Evolutionary conservation across 1,140 invertebrate genomes (phyloP), one percentile per base, ranked within the genome.

Genomic region (Leptonema lineaticorne): DNA sequence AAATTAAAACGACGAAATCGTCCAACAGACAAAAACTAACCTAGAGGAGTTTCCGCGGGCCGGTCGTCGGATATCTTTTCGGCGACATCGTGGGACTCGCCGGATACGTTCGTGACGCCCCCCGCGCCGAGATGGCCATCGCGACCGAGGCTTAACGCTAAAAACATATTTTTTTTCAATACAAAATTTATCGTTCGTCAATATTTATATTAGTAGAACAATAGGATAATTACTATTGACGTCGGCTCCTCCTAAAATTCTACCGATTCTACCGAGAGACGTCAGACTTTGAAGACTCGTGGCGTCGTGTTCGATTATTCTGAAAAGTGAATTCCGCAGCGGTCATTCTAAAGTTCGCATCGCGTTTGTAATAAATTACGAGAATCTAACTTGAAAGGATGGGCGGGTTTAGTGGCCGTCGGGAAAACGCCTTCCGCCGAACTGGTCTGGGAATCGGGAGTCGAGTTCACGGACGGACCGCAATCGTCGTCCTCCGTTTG

Each of bases 271-370:
- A 22, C 91, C 92, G 69, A 94, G 79, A 67, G 92, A 93, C 71
- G 91, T 92, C 83, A 93, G 89, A 78, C 92, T 94, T 76, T 94
- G 91, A 73, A 95, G 82, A 76, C 91, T 93, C 74, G 93, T 84
- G 59, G 92, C 88, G 78, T 95, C 92, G 74, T 92, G 91, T 72
- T 94, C 91, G 74, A 94, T 92, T 46, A 94, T 90, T 75, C 88
- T 85, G 74, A 20, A 66, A 46, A 29, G 6, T 59, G 6, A n/a
- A 64, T 9, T n/a, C n/a, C n/a, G n/a, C n/a, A n/a, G 62, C 16
- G 26, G 29, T 30, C 6, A 28, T 46, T 24, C 20, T 3, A 56
- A 64, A 30, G 16, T 45, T 45, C 4, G 14, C 3, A n/a, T n/a
- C 16, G 2, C 37, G 16, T 22, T 7, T 16, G 30, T 7, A 33